phyloP scores from a whole-genome alignment of 1,140 invertebrate genomes.

The Megalonaias nervosa region DNA sequence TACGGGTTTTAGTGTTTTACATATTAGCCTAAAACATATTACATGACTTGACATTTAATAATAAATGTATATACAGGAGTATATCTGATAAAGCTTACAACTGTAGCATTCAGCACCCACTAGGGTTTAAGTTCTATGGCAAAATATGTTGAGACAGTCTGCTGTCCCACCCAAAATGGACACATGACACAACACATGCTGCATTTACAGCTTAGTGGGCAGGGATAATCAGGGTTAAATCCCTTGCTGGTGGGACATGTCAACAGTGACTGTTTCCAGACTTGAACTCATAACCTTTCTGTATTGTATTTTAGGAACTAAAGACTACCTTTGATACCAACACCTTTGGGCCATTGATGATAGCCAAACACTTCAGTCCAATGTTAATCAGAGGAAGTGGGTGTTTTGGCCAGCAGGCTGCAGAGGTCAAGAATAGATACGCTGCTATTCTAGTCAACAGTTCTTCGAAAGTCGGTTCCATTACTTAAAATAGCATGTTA shows the following conservation, averaged over 20 bases:
- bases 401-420: slow-evolving; percentile 46
- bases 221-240: not conserved
- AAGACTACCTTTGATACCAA: slow-evolving; percentile 57
- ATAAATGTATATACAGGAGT: too few relatives aligned
- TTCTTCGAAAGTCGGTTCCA: slow-evolving; percentile 69
- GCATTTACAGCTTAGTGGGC: not conserved
- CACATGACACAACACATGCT: too few relatives aligned
- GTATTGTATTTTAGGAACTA: slow-evolving; percentile 45
- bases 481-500: slow-evolving; percentile 58
- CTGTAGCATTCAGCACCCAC: too few relatives aligned
- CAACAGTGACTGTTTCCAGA: not conserved
- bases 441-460: slow-evolving; percentile 64
- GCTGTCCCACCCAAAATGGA: too few relatives aligned
- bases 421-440: slow-evolving; percentile 50
- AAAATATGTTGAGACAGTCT: too few relatives aligned
- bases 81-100: too few relatives aligned
- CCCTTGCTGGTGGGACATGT: not conserved
- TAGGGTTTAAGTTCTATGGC: too few relatives aligned
- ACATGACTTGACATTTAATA: too few relatives aligned
- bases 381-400: slow-evolving; percentile 59
- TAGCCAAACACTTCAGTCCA: slow-evolving; percentile 65
- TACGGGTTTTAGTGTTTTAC: too few relatives aligned
- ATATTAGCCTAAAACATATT: too few relatives aligned
- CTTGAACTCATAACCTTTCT: not conserved
- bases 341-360: slow-evolving; percentile 65